phyloP scores from a whole-genome alignment of 2,113 vertebrate genomes.

The Puma concolor region DNA sequence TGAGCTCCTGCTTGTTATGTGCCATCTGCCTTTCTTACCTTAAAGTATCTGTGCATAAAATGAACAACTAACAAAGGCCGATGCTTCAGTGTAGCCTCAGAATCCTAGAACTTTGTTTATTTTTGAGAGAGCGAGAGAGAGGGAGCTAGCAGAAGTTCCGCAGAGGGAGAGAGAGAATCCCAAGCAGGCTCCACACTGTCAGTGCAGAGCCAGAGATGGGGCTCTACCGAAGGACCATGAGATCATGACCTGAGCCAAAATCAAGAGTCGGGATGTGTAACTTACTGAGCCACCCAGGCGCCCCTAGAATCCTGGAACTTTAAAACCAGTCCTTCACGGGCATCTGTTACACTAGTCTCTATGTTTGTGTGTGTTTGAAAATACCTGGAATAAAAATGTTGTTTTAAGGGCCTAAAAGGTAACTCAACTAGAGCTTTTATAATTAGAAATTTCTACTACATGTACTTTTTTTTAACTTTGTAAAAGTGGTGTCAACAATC shows the following conservation, averaged over 20 bases:
- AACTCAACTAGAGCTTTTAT: not conserved
- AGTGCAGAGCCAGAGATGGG: too few relatives aligned
- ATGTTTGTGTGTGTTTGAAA: not conserved
- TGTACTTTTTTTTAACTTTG: not conserved
- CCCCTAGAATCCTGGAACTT: not conserved
- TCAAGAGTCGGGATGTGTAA: too few relatives aligned
- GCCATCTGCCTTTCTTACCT: not conserved
- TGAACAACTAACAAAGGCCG: not conserved
- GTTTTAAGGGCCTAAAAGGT: not conserved
- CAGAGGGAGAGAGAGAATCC: too few relatives aligned
- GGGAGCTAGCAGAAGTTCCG: too few relatives aligned
- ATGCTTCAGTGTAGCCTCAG: not conserved
- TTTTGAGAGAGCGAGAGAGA: too few relatives aligned
- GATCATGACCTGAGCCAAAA: too few relatives aligned
- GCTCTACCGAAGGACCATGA: too few relatives aligned
- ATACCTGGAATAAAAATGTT: not conserved
- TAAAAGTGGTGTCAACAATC: not conserved
- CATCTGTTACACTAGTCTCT: not conserved
- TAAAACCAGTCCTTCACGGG: not conserved
- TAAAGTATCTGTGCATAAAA: not conserved
- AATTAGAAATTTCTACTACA: not conserved
- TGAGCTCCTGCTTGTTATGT: slow-evolving; percentile 75
- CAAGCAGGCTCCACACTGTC: too few relatives aligned
- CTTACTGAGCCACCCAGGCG: too few relatives aligned
- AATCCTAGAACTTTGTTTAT: not conserved